Evolutionary conservation across 2,113 vertebrate genomes (phyloP).

Genomic region (Saimiri boliviensis): DNA sequence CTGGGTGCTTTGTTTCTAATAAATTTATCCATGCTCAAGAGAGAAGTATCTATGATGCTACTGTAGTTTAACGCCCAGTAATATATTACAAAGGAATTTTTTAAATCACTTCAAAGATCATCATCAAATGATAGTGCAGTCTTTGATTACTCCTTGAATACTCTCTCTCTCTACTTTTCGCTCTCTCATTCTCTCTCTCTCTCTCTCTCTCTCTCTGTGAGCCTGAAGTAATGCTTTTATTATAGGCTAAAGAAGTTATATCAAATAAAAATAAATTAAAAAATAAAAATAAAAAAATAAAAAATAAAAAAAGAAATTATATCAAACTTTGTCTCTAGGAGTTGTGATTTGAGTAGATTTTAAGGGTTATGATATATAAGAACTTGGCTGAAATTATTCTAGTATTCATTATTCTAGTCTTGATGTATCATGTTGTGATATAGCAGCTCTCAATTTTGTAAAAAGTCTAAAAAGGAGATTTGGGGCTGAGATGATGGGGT

Average conservation of each 20-base stretch:
- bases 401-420: background rate
- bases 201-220: background rate
- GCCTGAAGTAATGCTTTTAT: background rate
- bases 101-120: background rate
- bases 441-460: background rate
- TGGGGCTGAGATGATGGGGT: too few species aligned
- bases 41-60: background rate
- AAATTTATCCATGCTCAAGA: background rate
- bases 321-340: background rate
- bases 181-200: too few species aligned
- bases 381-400: background rate
- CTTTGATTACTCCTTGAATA: background rate
- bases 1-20: background rate
- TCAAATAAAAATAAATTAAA: too few species aligned
- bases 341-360: background rate
- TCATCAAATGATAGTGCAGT: background rate
- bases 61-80: background rate
- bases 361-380: background rate
- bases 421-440: slow-evolving; percentile 2
- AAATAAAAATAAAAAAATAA: too few species aligned
- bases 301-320: background rate
- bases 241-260: background rate
- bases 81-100: background rate
- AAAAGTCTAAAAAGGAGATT: background rate
- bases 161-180: too few species aligned